Percentiles rank a stretch among this genome's conserved stretches.
Evolutionary conservation across 2,888 invertebrate genomes (phyloP).

Genomic region (Pseudolycoriella hygida): DNA sequence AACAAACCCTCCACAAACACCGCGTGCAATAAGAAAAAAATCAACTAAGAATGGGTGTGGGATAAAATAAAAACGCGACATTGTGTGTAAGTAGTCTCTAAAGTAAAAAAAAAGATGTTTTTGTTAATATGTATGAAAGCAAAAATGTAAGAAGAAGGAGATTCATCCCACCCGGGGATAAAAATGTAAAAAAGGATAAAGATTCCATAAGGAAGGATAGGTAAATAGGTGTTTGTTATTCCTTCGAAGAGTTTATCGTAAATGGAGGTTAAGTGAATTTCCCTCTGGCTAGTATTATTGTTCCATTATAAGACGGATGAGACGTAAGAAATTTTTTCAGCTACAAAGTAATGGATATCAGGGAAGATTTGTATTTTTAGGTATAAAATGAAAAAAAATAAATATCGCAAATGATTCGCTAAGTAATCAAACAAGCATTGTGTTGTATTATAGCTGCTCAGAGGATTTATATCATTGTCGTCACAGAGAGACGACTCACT

Average conservation of each 20-base stretch:
- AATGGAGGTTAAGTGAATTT: constrained; percentile 3
- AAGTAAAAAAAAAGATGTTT: neutral
- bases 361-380: no score
- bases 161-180: neutral
- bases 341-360: neutral
- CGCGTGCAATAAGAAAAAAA: neutral
- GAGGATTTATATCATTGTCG: no score
- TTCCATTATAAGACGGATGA: constrained; percentile 1
- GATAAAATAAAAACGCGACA: neutral
- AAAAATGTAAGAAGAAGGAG: neutral
- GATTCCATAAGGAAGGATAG: neutral
- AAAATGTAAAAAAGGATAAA: constrained; percentile 1
- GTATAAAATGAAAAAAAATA: no score
- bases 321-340: neutral
- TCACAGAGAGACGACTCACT: no score
- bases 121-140: neutral
- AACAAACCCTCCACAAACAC: neutral
- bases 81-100: neutral
- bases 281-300: constrained; percentile 1
- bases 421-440: no score
- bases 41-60: neutral
- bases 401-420: no score
- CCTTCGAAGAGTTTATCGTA: constrained; percentile 1
- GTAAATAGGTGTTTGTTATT: constrained; percentile 5
- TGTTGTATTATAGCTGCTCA: no score